These are phyloP conservation scores for Coreoperca whiteheadi DNA, from an alignment of 2,113 vertebrate genomes.

Conservation along the genomic window DNA sequence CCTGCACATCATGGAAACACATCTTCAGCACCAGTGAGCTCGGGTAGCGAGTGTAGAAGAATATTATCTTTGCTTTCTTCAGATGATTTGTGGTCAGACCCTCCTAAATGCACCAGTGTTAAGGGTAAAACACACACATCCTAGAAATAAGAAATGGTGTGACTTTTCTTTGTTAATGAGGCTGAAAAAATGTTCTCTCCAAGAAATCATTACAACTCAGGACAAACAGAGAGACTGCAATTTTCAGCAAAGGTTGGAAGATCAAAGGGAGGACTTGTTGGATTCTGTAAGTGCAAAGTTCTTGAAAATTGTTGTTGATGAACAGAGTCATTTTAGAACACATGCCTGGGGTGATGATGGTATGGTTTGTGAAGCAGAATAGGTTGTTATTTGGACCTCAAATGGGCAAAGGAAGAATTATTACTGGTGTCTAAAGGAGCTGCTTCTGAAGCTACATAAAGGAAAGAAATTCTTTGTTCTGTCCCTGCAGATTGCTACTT, in stretches of 20 bases:
- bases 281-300: slow-evolving; percentile 61
- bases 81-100: slow-evolving; percentile 89
- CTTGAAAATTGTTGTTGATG: slow-evolving; percentile 40
- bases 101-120: slow-evolving; percentile 85
- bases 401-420: neutral
- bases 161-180: neutral
- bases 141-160: neutral
- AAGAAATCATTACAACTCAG: slow-evolving; percentile 11
- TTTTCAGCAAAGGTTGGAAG: slow-evolving; percentile 70
- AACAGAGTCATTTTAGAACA: neutral
- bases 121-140: slow-evolving; percentile 75
- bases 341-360: neutral
- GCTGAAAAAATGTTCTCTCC: slow-evolving; percentile 7
- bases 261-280: slow-evolving; percentile 70
- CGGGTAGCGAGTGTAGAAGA: slow-evolving; percentile 94
- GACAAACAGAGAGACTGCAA: slow-evolving; percentile 65
- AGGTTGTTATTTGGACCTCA: neutral
- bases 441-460: neutral
- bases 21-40: slow-evolving; percentile 91
- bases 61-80: slow-evolving; percentile 96
- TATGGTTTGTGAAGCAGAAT: neutral
- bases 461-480: neutral
- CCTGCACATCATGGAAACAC: slow-evolving; percentile 92
- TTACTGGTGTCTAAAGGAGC: neutral
- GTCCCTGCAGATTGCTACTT: neutral